Evolutionary conservation across 2,113 vertebrate genomes (phyloP), one percentile per base, ranked within the genome.

Genomic region (Zosterops japonicus): DNA sequence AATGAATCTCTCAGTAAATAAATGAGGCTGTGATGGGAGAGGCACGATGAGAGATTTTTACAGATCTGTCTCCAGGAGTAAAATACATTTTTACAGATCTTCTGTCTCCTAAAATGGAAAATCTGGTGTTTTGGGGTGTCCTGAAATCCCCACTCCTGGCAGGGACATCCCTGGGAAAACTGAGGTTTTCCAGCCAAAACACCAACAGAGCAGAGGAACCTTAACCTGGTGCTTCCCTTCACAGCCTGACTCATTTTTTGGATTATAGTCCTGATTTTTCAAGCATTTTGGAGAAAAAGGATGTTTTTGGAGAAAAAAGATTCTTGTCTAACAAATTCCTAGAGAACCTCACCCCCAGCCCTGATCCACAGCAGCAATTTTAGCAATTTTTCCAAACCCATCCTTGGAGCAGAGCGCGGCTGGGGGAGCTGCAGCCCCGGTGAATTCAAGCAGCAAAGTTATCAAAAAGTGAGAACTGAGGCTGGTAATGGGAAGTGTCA

Each of bases 371-470:
- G 70, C 2, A 83, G 31, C 28, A 55, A 44, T 75, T 60, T 83
- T 82, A 83, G 31, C 28, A 55, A 44, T 75, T 60, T 85, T 79
- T 71, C 90, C 90, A 71, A 49, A 60, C 29, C 61, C 49, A 49
- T 16, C 50, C 72, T 70, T 70, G 83, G 75, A 84, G 60, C 29
- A 91, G 78, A 44, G 3, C 9, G 24, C 14, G 69, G 15, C 21
- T 53, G 91, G 71, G 42, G 80, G 28, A 70, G 78, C 31, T 60
- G 74, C 70, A 96, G 49, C 69, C 49, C 53, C 14, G 69, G 61
- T 79, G 90, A 85, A 94, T 85, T 82, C 60, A 94, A 94, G 82
- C 23, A 87, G 82, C 78, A 56, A 89, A 95, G 94, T 90, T 96
- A 94, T 91, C 92, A 83, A 75, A 84, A 93, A 91, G 81, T 69